Conservation (phyloP, 2,888 invertebrate genomes). For the Smittia sp. region DNA sequence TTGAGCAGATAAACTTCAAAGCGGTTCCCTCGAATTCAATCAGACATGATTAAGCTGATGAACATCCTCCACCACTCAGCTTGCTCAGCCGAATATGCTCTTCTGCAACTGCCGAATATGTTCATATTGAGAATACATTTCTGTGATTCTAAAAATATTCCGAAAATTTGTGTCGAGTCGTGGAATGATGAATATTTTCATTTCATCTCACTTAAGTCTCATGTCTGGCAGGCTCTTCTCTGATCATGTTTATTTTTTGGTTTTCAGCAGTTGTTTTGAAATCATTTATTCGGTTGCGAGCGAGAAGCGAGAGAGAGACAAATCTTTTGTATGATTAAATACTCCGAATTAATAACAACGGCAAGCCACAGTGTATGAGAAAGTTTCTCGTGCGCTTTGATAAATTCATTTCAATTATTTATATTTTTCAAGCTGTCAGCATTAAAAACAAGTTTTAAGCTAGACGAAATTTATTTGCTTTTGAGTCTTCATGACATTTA, state of each 20-base stretch:
- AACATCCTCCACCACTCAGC: not conserved
- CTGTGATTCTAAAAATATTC: not conserved
- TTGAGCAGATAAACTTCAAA: too few relatives aligned
- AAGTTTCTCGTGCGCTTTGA: slow-evolving; percentile 5
- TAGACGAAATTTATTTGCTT: slow-evolving; percentile 13
- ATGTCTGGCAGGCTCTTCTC: not conserved
- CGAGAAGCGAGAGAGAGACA: not conserved
- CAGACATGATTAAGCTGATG: not conserved
- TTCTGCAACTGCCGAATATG: not conserved
- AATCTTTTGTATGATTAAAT: slow-evolving; percentile 27
- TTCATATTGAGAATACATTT: too few relatives aligned
- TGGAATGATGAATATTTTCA: not conserved
- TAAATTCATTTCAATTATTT: slow-evolving; percentile 33
- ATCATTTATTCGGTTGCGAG: slow-evolving; percentile 28
- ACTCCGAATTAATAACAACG: slow-evolving; percentile 11
- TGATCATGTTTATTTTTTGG: slow-evolving; percentile 29
- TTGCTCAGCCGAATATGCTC: not conserved
- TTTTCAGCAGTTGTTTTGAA: slow-evolving; percentile 35
- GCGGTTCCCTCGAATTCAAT: too few relatives aligned
- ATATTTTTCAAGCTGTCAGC: slow-evolving; percentile 27
- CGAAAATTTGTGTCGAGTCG: not conserved
- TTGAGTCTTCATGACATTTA: not conserved
- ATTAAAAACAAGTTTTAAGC: slow-evolving; percentile 11
- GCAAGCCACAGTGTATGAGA: not conserved
- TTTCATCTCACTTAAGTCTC: not conserved